Base-by-base conservation (phyloP, 2,113 vertebrate genomes). In the Carlito syrichta region DNA sequence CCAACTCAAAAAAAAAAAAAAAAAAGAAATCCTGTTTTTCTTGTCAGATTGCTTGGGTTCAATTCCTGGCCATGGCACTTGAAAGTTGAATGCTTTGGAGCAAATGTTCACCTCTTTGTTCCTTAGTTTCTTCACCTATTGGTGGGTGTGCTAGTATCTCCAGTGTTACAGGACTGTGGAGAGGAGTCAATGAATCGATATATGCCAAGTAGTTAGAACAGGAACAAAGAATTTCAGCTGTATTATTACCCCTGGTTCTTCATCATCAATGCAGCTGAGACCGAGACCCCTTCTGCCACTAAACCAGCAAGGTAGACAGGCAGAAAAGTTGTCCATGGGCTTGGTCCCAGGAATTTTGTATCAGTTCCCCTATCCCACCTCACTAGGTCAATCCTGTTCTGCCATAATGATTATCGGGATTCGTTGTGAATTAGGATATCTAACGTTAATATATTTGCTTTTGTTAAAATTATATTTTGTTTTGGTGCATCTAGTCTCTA, bases 301-400 rank as follows among this genome's bases (percentile, higher is more conserved):
- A 5, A 8, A 43, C 69, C 32, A 50, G 35, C 23, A 66, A 9
- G 35, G 45, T 22, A 38, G 27, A 45, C 22, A 58, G 50, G 48
- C 23, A 32, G 17, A n/a, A 50, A 60, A 83, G 10, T 25, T 45
- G 13, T 6, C 10, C 1, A 0, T 16, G 54, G 5, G 14, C 40
- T 23, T 17, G 5, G 54, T 27, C 27, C 20, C 16, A 12, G 54
- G 71, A 45, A 23, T 74, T 77, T n/a, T 40, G 2, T n/a, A 20
- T 20, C 60, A 25, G 14, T 25, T 85, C 13, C n/a, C 50, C 12
- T 27, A 2, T 25, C 66, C 43, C 20, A 43, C 7, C 1, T 5
- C 1, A 1, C 43, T 66, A 88, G 40, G 5, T 38, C 32, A 23
- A 3, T 3, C 10, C 3, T 0, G 0, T 43, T 62, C 9, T 83